Evolutionary conservation across 53 echinoderm and acorn worm genomes (phyloP).

Genomic region (Zoroaster sp.): DNA sequence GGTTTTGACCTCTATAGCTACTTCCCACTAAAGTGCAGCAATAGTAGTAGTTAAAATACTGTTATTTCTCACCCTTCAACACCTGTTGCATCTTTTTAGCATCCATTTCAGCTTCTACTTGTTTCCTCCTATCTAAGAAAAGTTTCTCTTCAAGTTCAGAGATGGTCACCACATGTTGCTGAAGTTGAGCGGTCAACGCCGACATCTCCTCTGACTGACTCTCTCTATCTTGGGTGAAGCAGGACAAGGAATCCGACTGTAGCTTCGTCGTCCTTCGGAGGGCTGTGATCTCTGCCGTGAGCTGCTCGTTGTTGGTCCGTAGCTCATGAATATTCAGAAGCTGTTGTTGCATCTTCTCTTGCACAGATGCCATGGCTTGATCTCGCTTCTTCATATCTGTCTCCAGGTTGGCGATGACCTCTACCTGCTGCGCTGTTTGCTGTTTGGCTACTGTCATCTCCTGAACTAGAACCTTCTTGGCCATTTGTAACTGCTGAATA

Average conservation of each 20-base stretch:
- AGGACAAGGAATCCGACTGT: background rate
- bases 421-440: background rate
- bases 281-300: background rate
- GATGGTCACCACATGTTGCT: background rate
- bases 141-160: background rate
- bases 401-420: constrained; percentile 17
- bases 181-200: no score
- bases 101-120: background rate
- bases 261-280: background rate
- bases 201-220: no score
- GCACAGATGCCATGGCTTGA: background rate
- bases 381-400: background rate
- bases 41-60: background rate
- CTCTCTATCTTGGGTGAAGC: background rate
- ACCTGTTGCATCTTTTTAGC: background rate
- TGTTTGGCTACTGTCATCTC: background rate
- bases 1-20: no score
- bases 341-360: constrained; percentile 25
- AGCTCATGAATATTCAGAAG: constrained; percentile 15
- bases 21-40: no score
- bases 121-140: background rate
- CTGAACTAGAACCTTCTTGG: background rate
- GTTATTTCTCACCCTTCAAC: background rate
- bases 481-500: no score
- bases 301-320: background rate